Conservation (phyloP, 2,888 invertebrate species). For the Lycia hirtaria region DNA sequence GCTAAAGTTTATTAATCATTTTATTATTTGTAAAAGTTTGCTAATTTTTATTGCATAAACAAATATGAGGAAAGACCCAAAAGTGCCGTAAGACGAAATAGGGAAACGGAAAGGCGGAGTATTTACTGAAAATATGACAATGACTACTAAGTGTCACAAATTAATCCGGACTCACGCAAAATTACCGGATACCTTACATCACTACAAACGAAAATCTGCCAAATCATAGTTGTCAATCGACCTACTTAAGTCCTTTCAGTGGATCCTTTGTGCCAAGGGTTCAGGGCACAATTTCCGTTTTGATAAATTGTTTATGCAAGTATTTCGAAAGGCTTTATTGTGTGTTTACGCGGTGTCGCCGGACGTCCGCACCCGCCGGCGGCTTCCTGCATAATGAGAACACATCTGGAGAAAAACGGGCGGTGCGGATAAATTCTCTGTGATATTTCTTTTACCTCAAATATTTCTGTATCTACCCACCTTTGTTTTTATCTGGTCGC, state of each 20-base stretch:
- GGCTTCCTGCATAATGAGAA: conserved; percentile 34
- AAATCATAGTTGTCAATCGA: conserved; percentile 29
- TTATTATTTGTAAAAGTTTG: too few species aligned
- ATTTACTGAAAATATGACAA: background rate
- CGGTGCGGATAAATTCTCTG: background rate
- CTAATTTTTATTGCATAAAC: too few species aligned
- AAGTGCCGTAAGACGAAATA: background rate
- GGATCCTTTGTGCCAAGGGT: conserved; percentile 27
- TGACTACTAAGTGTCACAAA: background rate
- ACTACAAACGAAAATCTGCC: conserved; percentile 17
- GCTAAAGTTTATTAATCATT: too few species aligned
- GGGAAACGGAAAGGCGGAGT: background rate
- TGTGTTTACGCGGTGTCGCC: conserved; percentile 36
- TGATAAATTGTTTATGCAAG: conserved; percentile 45
- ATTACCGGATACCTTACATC: background rate
- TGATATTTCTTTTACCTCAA: conserved; percentile 7
- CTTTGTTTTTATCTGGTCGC: background rate
- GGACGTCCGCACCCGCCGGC: conserved; percentile 35
- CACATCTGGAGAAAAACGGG: conserved; percentile 5
- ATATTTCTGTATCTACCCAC: background rate
- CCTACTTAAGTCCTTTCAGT: conserved; percentile 28
- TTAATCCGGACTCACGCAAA: background rate
- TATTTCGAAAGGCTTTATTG: conserved; percentile 36
- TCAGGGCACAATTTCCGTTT: conserved; percentile 37
- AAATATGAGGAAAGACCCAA: too few species aligned